These are phyloP conservation scores for Portevinia maculata DNA, from an alignment of 2,888 invertebrate species.

Conservation along the genomic window DNA sequence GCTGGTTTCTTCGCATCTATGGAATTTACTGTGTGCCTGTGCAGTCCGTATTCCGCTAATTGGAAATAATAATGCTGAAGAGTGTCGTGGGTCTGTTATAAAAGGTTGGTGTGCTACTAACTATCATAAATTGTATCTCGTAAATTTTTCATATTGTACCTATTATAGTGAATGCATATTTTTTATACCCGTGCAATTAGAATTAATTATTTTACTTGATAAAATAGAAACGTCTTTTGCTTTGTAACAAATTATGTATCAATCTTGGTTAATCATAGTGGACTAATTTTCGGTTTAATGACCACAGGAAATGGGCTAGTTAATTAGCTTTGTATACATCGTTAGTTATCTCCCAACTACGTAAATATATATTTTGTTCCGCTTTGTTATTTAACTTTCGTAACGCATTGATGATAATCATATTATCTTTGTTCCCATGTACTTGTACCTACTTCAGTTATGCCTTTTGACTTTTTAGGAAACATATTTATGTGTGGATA, in stretches of 20 bases:
- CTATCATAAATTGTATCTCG: neutral
- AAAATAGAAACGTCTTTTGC: no score
- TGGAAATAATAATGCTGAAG: constrained; percentile 56
- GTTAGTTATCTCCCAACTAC: neutral
- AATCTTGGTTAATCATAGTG: no score
- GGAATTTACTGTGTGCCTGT: constrained; percentile 42
- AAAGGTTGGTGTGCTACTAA: constrained; percentile 42
- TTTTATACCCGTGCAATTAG: no score
- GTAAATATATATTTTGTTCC: neutral
- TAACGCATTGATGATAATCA: constrained; percentile 6
- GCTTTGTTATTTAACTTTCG: neutral
- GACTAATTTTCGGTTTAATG: neutral
- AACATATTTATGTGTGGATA: no score
- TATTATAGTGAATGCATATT: no score
- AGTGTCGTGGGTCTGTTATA: constrained; percentile 38
- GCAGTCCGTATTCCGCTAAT: constrained; percentile 36
- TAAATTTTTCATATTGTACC: no score
- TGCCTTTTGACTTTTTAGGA: no score
- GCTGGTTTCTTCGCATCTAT: constrained; percentile 42
- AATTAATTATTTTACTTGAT: no score
- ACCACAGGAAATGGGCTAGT: constrained; percentile 1
- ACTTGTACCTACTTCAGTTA: no score
- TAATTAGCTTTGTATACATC: neutral
- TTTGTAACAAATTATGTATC: no score
- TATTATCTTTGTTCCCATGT: neutral